Evolutionary conservation across 2,888 invertebrate genomes (phyloP), one percentile per base, ranked within the genome.

Genomic region (Mythimna lalbum): DNA sequence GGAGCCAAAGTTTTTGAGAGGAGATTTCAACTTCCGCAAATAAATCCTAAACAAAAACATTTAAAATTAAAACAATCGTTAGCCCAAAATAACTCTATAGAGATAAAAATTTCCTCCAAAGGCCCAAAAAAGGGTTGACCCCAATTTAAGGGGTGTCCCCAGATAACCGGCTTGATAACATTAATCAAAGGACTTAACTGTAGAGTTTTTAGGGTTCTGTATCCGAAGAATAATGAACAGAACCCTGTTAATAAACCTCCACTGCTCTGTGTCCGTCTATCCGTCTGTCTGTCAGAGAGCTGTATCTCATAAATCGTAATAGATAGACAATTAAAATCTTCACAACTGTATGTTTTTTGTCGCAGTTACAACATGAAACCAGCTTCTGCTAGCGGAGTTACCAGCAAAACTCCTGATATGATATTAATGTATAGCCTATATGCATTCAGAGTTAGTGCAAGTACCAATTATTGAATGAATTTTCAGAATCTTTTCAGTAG

Each of bases 131-230:
- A 90, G 90, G 90, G 88, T 88, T 88, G 87, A 86, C 87, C 93
- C 90, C 90, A 93, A 93, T 94, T 92, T 91, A 89, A 89, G 85
- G 91, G 90, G 88, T 79, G 76, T 88, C 88, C 87, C 89, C 84
- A 90, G 95, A 95, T 95, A 93, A 91, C 90, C 82, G 86, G 80
- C 86, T 86, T 93, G 96, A 95, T 95, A 96, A 93, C 94, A 95
- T 95, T 95, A 95, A 96, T 96, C 95, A 94, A 92, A 81, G 90
- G 88, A 90, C 89, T 90, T 92, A 91, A 91, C 91, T 90, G 88
- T 87, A 83, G 83, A 83, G 70, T 73, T 87, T 49, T 49, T 49
- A 49, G 19, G 47, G 47, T 49, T 49, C 47, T n/a, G n/a, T 49
- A 49, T 0, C 2, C n/a, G n/a, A 49, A 49, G 47, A n/a, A 6